Percentiles rank a stretch among this genome's conserved stretches.
phyloP scores from a whole-genome alignment of 2,113 vertebrate genomes.

The Sapajus apella region DNA sequence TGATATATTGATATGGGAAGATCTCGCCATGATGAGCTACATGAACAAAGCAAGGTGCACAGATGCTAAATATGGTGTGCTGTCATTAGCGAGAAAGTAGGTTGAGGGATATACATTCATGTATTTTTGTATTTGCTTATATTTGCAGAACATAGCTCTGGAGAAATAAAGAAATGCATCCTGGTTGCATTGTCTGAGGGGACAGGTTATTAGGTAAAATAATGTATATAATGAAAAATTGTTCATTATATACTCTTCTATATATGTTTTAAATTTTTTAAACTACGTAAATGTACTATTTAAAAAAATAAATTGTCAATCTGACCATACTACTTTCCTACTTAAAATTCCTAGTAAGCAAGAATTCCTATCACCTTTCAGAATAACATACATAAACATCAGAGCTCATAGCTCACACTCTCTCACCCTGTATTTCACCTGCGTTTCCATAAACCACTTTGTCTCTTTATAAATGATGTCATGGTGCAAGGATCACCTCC shows the following conservation, averaged over 20 bases:
- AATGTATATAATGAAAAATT: not conserved
- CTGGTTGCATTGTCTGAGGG: not conserved
- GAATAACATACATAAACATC: not conserved
- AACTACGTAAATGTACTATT: not conserved
- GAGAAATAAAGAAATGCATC: not conserved
- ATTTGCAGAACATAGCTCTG: not conserved
- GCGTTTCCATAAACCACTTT: not conserved
- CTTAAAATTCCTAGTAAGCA: not conserved
- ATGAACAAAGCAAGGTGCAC: not conserved
- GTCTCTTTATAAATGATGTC: not conserved
- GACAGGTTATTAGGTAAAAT: not conserved
- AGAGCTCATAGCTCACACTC: not conserved
- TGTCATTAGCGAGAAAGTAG: not conserved
- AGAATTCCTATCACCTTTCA: not conserved
- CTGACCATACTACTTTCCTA: not conserved
- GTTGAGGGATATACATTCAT: rapidly evolving
- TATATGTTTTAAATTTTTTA: not conserved
- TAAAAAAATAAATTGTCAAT: not conserved
- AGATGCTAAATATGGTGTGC: not conserved
- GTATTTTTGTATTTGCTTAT: not conserved
- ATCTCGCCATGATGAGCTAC: not conserved
- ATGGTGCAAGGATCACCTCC: not conserved
- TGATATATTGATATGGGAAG: not conserved
- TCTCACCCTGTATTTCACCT: not conserved
- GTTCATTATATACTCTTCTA: not conserved